Evolutionary conservation across 2,797 vertebrate species (phyloP).

Genomic region (Hozukius guyotensis): DNA sequence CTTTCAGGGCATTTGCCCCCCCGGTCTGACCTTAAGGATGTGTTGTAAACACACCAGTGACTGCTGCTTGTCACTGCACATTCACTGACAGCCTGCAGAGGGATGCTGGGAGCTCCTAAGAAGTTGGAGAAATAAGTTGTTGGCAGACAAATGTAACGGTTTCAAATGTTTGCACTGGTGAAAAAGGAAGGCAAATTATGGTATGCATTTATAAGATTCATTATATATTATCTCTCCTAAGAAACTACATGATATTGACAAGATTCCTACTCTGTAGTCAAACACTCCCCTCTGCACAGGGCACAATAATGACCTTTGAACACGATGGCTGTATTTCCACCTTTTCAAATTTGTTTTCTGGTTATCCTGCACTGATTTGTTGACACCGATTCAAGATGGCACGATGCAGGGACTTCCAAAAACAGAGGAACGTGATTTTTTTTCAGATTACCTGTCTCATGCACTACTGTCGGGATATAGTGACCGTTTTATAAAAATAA

Average conservation of each 20-base stretch:
- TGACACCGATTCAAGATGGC: slow-evolving; percentile 11
- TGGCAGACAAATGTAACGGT: neutral
- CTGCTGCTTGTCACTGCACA: slow-evolving; percentile 12
- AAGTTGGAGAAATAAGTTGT: neutral
- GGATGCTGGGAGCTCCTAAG: neutral
- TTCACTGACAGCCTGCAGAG: neutral
- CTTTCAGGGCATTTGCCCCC: slow-evolving; percentile 26
- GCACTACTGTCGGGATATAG: no score
- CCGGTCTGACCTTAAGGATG: neutral
- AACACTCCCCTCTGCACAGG: neutral
- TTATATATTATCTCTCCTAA: neutral
- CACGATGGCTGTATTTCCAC: neutral
- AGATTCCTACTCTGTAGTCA: neutral
- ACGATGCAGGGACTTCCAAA: neutral
- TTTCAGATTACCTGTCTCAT: no score
- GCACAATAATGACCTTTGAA: slow-evolving; percentile 7
- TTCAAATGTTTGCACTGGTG: neutral
- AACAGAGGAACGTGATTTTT: neutral
- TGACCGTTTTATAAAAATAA: neutral
- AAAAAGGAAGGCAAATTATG: neutral
- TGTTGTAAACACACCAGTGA: slow-evolving; percentile 27
- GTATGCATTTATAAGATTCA: neutral
- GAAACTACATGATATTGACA: neutral
- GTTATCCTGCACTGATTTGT: slow-evolving; percentile 9
- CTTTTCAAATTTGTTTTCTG: slow-evolving; percentile 16